Evolutionary conservation across 2,888 invertebrate species (phyloP).

Genomic region (Lordiphosa fenestrarum): DNA sequence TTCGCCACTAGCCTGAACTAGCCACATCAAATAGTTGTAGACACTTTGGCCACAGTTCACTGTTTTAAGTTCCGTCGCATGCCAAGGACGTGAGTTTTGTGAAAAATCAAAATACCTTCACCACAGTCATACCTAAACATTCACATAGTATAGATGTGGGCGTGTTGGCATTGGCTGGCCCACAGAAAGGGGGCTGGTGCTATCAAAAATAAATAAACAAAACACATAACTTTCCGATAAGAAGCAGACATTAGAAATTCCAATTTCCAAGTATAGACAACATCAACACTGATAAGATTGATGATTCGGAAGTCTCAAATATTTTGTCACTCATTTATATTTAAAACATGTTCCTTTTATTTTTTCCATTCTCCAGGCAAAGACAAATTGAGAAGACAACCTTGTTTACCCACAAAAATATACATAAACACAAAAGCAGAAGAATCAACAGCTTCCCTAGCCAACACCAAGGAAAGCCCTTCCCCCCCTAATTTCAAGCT

Average conservation of each 20-base stretch:
- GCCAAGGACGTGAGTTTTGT: slow-evolving; percentile 28
- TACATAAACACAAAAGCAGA: slow-evolving; percentile 17
- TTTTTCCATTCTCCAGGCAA: slow-evolving; percentile 47
- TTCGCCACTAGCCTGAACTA: too few species aligned
- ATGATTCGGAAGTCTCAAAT: background rate
- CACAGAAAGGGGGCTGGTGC: slow-evolving; percentile 12
- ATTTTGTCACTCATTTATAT: background rate
- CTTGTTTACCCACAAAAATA: slow-evolving; percentile 30
- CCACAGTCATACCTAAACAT: slow-evolving; percentile 3
- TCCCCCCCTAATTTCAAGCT: slow-evolving; percentile 43
- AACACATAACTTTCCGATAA: slow-evolving; percentile 28
- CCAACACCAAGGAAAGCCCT: slow-evolving; percentile 10
- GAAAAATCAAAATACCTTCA: slow-evolving; percentile 11
- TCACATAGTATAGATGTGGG: background rate
- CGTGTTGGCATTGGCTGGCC: slow-evolving; percentile 7
- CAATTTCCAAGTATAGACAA: slow-evolving; percentile 8
- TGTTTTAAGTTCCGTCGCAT: slow-evolving; percentile 34
- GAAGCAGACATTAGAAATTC: slow-evolving; percentile 23
- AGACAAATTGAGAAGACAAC: slow-evolving; percentile 42
- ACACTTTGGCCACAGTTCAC: background rate
- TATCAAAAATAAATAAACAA: slow-evolving; percentile 21
- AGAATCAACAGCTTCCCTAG: background rate
- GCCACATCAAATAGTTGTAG: too few species aligned
- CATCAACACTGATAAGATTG: background rate
- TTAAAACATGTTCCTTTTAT: slow-evolving; percentile 2